Evolutionary conservation across 2,113 vertebrate genomes (phyloP), one percentile per base, ranked within the genome.

Genomic region (Mobula birostris): DNA sequence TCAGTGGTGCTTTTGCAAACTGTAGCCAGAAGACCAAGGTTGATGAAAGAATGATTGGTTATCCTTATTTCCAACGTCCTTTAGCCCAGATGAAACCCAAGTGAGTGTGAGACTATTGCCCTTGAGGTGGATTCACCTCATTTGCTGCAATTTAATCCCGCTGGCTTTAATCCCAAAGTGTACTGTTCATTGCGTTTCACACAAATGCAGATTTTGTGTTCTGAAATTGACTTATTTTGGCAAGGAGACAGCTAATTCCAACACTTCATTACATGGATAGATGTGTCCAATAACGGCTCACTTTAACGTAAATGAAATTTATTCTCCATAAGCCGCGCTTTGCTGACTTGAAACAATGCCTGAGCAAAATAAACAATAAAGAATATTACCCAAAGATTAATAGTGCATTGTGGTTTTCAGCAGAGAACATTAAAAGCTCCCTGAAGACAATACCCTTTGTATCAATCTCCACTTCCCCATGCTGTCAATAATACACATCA

Each of bases 401-500:
- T 24, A 56, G 91, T 76, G 70, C 91, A 24, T 93, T 72, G 68
- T 93, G 91, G 91, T 76, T 93, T 93, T 76, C 68, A 74, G 68
- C 40, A 74, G 21, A 27, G 70, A 56, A 76, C 56, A 93, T 93
- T 93, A 93, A 93, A 93, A 93, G 91, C 70, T 76, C 70, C 91
- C 91, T 93, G 17, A 74, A 93, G 91, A 93, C 68, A 56, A 93
- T 93, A 24, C 70, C 70, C 32, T 40, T 12, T 74, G 70, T 70
- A 93, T 93, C 70, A 93, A 93, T 93, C 68, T 76, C 88, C 24
- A 76, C 91, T 19, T 72, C 24, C 70, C 91, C 72, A 11, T 74
- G 21, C 40, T 93, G 91, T 93, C 91, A 93, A 93, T 93, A 93
- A 40, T 93, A 93, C n/a, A 48, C 40, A 74, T 48, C 68, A 93